Base-by-base conservation (phyloP, 1,140 invertebrate genomes). In the Aphelenchoides fujianensis region DNA sequence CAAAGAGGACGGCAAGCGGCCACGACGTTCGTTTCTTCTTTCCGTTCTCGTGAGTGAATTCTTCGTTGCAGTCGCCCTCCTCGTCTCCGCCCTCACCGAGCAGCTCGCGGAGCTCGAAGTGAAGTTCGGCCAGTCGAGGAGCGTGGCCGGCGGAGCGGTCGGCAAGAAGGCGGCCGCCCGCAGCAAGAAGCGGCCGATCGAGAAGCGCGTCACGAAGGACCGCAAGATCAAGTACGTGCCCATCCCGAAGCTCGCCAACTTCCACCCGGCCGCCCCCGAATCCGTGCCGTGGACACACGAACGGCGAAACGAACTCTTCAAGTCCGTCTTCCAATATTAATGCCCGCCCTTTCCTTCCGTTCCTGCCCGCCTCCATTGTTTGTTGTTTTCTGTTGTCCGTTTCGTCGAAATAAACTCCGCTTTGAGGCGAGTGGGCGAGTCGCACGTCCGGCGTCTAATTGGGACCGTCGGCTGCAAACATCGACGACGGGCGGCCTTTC, bases 171-270 rank as follows among this genome's bases (percentile, higher is more conserved):
- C 41, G 41, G 12, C 12, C 12, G 23, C 12, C 41, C 16, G 30
- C 31, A 2, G 27, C 16, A 61, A 61, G 59, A 61, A 61, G 67
- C 41, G 59, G 36, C 59, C n/a, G 23, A 90, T 95, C 0, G 93
- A 96, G 80, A 93, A 92, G 0, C 90, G 89, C 85, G 92, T 93
- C 0, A 93, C 92, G 16, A 97, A 97, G 86, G 95, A 78, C 35
- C 75, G 82, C 28, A 82, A 74, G 76, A 79, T 67, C 57, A 89
- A 93, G 67, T 97, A 94, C 86, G 90, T 91, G 76, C 90, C 95
- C 12, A 92, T 95, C 85, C 89, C 90, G 48, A 93, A 95, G 85
- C 85, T 97, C 27, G 90, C 95, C 0, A 97, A 94, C 86, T 97
- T 92, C 67, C 73, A 75, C 55, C 80, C 81, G 2, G 80, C 81